Evolutionary conservation across 2,888 invertebrate genomes (phyloP), one percentile per base, ranked within the genome.

Genomic region (Cantharis rufa): DNA sequence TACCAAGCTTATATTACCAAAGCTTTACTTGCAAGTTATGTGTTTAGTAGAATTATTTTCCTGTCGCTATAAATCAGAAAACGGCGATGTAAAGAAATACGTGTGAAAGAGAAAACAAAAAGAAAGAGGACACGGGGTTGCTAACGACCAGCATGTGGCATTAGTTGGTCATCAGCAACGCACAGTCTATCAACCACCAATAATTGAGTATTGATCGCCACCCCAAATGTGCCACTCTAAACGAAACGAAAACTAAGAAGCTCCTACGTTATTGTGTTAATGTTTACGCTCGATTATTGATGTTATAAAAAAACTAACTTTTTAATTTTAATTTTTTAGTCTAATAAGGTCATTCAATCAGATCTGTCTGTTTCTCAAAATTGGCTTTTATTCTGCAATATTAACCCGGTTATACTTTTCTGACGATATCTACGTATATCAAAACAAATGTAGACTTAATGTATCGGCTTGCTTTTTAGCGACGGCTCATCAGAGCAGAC

Each of bases 151-250:
- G 84, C 85, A 85, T 85, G 86, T 84, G 86, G 86, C 86, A 86
- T 86, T 86, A 86, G 86, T 84, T 85, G 86, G 85, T 86, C 87
- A 86, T 87, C 86, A 86, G 84, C 83, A 84, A 83, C 84, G 85
- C 84, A 85, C 86, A 86, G 85, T 85, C 86, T 87, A 87, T 88
- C 87, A 88, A 87, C 86, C 85, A 85, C 85, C 86, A 86, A 88
- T 88, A 88, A 88, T 88, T 88, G 87, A 87, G 88, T 88, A 88
- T 88, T 88, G 88, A 88, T 88, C 87, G 86, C 84, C 84, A 84
- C 85, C 86, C 85, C 84, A 84, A 82, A 84, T 80, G 82, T 80
- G 79, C 80, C 78, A 77, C 74, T 77, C 77, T 74, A 75, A 78
- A 70, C 71, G 73, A 79, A 77, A 76, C 73, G 71, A 78, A 77